Percentiles rank a stretch among this genome's conserved stretches.
Conservation (phyloP, 2,797 vertebrate genomes). For the Buceros bicornis region DNA sequence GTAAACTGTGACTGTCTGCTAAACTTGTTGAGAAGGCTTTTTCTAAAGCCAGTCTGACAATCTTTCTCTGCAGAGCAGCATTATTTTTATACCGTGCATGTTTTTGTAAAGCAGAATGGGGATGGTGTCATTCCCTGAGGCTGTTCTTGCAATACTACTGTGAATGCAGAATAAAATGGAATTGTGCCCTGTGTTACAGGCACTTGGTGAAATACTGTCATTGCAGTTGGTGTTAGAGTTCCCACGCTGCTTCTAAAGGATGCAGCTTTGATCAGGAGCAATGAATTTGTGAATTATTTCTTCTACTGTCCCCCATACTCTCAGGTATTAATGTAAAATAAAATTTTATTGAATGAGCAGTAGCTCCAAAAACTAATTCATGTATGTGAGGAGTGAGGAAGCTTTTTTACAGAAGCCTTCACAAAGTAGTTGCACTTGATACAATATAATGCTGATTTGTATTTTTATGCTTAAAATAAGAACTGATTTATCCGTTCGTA, state of each 20-base stretch:
- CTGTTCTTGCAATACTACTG: neutral
- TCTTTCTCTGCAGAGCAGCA: slow-evolving; percentile 2
- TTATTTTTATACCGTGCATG: slow-evolving; percentile 46
- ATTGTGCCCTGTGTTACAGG: neutral
- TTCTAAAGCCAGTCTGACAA: neutral
- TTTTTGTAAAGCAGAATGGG: neutral
- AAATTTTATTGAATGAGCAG: neutral
- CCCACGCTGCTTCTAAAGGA: neutral
- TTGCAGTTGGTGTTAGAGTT: neutral
- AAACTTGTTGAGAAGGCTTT: neutral
- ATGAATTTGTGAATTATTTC: neutral
- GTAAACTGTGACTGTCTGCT: neutral
- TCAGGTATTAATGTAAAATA: slow-evolving; percentile 54
- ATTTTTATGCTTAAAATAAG: neutral
- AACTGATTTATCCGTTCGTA: neutral
- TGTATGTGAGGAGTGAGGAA: neutral
- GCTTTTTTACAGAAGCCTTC: neutral
- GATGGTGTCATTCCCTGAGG: neutral
- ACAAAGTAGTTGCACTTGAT: neutral
- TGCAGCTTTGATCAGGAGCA: neutral
- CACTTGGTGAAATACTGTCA: neutral
- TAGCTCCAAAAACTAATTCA: neutral
- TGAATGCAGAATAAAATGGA: neutral
- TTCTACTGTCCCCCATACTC: neutral
- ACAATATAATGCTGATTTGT: neutral